Conservation (phyloP, 2,888 invertebrate species). For the Catonia carolina region DNA sequence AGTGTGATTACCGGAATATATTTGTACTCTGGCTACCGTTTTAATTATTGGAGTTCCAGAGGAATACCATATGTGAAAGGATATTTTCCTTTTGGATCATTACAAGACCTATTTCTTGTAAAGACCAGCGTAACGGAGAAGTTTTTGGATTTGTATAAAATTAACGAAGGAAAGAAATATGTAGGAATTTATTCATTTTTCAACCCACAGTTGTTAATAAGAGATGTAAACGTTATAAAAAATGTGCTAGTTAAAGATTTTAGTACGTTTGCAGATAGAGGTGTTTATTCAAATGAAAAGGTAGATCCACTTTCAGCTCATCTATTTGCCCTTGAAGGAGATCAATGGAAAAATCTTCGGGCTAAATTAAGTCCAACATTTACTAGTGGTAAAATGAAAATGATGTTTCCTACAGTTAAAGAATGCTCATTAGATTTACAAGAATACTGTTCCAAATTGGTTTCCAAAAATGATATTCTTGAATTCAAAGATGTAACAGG, state of each 20-base stretch:
- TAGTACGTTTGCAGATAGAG: conserved; percentile 18
- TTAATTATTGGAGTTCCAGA: too few relatives aligned
- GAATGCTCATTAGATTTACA: conserved; percentile 38
- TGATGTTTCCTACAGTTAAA: conserved; percentile 42
- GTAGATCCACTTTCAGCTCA: conserved; percentile 21
- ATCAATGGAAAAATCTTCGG: conserved; percentile 45
- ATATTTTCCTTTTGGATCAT: conserved; percentile 55
- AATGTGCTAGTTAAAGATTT: conserved; percentile 22
- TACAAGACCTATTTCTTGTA: neutral
- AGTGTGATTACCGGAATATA: too few relatives aligned
- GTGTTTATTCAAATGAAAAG: conserved; percentile 21
- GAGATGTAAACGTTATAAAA: conserved; percentile 17
- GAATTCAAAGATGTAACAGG: conserved; percentile 35
- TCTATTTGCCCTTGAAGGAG: conserved; percentile 38
- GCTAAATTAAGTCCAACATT: conserved; percentile 46
- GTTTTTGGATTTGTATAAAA: conserved; percentile 4
- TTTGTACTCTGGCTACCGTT: too few relatives aligned
- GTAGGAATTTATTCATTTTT: conserved; percentile 16
- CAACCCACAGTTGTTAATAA: conserved; percentile 12
- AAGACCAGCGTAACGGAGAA: neutral
- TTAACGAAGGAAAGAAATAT: neutral
- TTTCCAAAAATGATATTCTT: conserved; percentile 25
- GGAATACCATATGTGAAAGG: neutral
- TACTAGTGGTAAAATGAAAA: conserved; percentile 47
- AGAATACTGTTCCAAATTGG: conserved; percentile 28